These are phyloP conservation scores for Zeugodacus cucurbitae DNA, from an alignment of 1,140 invertebrate genomes.

Conservation along the genomic window DNA sequence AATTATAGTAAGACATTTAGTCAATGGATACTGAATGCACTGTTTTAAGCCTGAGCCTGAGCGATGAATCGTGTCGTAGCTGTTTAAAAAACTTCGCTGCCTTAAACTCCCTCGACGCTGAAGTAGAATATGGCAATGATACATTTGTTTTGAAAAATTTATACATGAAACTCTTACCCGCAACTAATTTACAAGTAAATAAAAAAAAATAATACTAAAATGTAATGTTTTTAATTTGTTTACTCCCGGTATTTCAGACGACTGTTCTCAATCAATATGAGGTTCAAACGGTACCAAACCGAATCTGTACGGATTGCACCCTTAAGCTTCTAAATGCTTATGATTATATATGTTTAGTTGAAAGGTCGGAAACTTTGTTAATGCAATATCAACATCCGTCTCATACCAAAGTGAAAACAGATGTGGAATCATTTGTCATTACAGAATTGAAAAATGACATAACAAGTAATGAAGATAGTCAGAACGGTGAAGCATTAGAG, in stretches of 20 bases:
- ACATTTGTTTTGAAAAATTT: conserved; percentile 46
- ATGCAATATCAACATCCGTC: background rate
- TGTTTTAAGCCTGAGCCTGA: background rate
- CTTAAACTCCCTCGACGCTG: conserved; percentile 52
- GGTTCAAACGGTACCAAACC: conserved; percentile 48
- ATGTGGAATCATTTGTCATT: background rate
- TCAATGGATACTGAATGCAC: background rate
- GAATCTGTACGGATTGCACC: conserved; percentile 53
- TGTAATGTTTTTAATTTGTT: background rate
- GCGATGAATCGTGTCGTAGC: conserved; percentile 49
- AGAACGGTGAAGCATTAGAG: conserved; percentile 12
- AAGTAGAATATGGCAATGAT: conserved; percentile 52
- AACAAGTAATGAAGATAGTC: conserved; percentile 11
- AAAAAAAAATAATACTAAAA: background rate
- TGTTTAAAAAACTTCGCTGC: conserved; percentile 48
- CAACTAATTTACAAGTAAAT: conserved; percentile 53
- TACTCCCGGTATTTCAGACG: background rate
- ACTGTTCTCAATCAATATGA: conserved; percentile 44
- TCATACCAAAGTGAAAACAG: background rate
- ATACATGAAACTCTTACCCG: conserved; percentile 51
- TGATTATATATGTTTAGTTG: conserved; percentile 54
- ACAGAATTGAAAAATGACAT: background rate
- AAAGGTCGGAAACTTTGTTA: conserved; percentile 46
- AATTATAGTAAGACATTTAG: no score
- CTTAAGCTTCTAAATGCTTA: conserved; percentile 52